Base-by-base conservation (phyloP, 2,888 invertebrate species). In the Drosophila meridionalis region DNA sequence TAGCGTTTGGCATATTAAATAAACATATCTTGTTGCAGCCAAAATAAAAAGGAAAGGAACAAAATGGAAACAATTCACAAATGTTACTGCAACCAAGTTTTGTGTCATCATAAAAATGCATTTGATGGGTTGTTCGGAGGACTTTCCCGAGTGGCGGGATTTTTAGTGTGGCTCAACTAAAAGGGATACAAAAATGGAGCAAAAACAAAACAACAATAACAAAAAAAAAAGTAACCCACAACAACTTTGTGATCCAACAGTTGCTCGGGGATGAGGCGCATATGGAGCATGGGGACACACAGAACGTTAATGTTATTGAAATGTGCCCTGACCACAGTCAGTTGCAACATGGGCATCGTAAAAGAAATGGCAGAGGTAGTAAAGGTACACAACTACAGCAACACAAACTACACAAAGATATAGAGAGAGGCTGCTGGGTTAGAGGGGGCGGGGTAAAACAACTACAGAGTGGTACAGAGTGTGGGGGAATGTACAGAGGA, bases 291-390 rank as follows among this genome's bases (percentile, higher is more conserved):
- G 72, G 66, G 64, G 50, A 50, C n/a, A 63, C 47, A 68, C 66
- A 68, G 42, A 66, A 70, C 78, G 78, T 72, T 87, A 87, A 85
- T 82, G 84, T 83, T 83, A 85, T 85, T 85, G 85, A 79, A 83
- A 87, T 81, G 78, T 75, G 80, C 68, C 78, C 77, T 63, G 78
- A 69, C 66, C 77, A 69, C 80, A 79, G 20, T 20, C 38, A 38
- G 72, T 70, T 72, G 76, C 71, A 73, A 64, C 78, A 40, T 64
- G 66, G 66, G 75, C 65, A 80, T 87, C 83, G 74, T 87, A 85
- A 87, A 87, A 75, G 81, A 81, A 83, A 76, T 77, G 75, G 40
- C 81, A 81, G 36, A 71, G 85, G 76, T 79, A 80, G 65, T 82
- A 79, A 85, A 85, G 73, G 70, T 70, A 38, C 40, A 42, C 56